Conservation (phyloP, 2,888 invertebrate species). For the Catocala sponsa region DNA sequence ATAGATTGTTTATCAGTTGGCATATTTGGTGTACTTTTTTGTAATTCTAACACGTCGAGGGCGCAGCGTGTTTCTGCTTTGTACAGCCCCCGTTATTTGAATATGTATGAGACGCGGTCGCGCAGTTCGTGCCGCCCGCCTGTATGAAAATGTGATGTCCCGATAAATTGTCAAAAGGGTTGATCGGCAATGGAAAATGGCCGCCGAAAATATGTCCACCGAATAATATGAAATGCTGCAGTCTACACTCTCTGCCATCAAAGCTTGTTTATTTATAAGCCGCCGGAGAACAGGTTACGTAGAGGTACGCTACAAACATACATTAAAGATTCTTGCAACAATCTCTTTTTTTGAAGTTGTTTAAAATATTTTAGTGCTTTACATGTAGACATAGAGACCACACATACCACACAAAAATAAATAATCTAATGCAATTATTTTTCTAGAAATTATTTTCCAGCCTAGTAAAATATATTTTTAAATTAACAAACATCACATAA, state of each 20-base stretch:
- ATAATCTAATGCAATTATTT: too few relatives aligned
- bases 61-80: slow-evolving; percentile 80
- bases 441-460: too few relatives aligned
- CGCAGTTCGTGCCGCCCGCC: slow-evolving; percentile 74
- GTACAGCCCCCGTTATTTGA: slow-evolving; percentile 79
- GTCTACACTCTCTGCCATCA: slow-evolving; percentile 60
- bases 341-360: too few relatives aligned
- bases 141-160: slow-evolving; percentile 85
- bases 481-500: too few relatives aligned
- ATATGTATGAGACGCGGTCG: slow-evolving; percentile 82
- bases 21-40: slow-evolving; percentile 73
- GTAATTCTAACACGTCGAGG: slow-evolving; percentile 81
- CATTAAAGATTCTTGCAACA: background rate
- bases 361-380: too few relatives aligned
- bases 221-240: slow-evolving; percentile 66
- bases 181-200: slow-evolving; percentile 81
- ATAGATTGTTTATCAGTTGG: slow-evolving; percentile 72
- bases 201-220: slow-evolving; percentile 71
- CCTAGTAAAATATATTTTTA: too few relatives aligned
- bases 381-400: too few relatives aligned
- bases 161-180: slow-evolving; percentile 87
- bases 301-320: background rate
- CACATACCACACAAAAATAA: too few relatives aligned
- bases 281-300: slow-evolving; percentile 24
- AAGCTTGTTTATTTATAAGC: slow-evolving; percentile 68